Evolutionary conservation across 2,113 vertebrate genomes (phyloP).

Genomic region (Cygnus atratus): DNA sequence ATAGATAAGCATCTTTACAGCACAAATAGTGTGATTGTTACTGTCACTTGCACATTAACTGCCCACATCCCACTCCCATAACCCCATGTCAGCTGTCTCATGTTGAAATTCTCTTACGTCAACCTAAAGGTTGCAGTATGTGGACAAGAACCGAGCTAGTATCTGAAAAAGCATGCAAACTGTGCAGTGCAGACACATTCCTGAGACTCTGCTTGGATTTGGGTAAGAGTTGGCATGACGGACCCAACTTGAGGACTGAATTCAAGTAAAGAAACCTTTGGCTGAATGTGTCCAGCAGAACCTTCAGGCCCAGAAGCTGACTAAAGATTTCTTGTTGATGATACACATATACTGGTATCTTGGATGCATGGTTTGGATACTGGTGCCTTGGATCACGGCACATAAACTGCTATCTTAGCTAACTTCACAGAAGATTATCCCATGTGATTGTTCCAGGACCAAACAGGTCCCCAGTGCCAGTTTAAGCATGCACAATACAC

Average conservation of each 20-base stretch:
- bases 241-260: background rate
- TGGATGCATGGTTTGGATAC: background rate
- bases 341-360: background rate
- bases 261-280: background rate
- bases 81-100: background rate
- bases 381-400: background rate
- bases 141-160: background rate
- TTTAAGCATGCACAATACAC: background rate
- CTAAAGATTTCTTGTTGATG: background rate
- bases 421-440: background rate
- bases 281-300: accelerated
- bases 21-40: background rate
- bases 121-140: background rate
- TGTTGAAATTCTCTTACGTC: background rate
- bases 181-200: background rate
- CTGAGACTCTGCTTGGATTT: background rate
- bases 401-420: background rate
- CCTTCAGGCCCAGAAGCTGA: background rate
- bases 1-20: background rate
- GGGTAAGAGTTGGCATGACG: background rate
- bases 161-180: background rate
- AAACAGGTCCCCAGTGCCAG: background rate
- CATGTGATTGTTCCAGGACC: background rate
- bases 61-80: background rate
- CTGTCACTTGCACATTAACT: background rate